Conservation (phyloP, 2,113 vertebrate species). For the Thryonomys swinderianus region DNA sequence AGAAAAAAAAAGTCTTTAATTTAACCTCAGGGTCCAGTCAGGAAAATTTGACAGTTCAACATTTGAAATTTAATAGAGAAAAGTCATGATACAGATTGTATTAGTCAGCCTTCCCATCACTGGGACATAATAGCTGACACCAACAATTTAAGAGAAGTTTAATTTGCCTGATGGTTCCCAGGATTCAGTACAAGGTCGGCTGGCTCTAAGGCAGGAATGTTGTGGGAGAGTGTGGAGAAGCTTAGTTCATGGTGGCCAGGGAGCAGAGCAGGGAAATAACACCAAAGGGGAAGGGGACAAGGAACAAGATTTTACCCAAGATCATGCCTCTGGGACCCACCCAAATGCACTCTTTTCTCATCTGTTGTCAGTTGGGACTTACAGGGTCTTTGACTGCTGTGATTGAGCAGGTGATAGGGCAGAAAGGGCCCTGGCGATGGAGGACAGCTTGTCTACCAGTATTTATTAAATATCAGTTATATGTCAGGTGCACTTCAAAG, state of each 20-base stretch:
- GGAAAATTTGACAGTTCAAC: neutral
- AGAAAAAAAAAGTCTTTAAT: neutral
- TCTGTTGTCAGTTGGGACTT: neutral
- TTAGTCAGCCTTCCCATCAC: neutral
- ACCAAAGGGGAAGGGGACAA: neutral
- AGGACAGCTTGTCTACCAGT: neutral
- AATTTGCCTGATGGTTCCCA: neutral
- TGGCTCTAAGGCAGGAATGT: neutral
- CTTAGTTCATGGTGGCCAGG: neutral
- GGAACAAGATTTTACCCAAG: neutral
- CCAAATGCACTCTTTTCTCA: neutral
- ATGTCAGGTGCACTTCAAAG: neutral
- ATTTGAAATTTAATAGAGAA: neutral
- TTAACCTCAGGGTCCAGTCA: neutral
- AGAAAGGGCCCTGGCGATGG: neutral
- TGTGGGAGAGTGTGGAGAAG: neutral
- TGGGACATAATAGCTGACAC: neutral
- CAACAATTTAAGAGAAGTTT: neutral
- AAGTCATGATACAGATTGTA: neutral
- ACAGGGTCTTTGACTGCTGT: neutral
- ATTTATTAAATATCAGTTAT: neutral
- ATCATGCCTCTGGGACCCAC: neutral
- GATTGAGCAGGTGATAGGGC: neutral
- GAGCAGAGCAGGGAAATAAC: neutral
- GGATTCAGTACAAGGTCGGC: neutral